A percentile compares a stretch with the other conserved stretches of the same genome.
Conservation (phyloP, 2,888 invertebrate species). For the Ferrisia virgata region DNA sequence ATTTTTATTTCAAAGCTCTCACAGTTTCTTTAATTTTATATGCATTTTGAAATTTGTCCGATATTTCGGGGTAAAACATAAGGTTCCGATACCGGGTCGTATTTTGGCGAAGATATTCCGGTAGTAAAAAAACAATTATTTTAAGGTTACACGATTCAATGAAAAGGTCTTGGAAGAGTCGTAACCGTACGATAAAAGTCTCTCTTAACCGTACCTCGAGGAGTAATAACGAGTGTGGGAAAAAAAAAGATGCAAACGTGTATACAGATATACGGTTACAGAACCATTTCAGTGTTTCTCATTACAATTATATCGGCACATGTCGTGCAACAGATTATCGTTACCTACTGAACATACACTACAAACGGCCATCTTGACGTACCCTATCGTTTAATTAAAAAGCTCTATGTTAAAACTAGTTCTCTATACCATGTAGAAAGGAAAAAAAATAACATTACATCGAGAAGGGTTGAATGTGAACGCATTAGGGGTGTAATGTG, state of each 20-base stretch:
- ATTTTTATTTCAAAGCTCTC: too few species aligned
- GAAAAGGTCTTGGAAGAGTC: neutral
- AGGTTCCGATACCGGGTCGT: too few species aligned
- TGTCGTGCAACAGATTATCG: slow-evolving; percentile 3
- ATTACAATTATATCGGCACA: neutral
- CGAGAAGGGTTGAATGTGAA: neutral
- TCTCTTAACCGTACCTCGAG: neutral
- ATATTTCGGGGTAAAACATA: too few species aligned
- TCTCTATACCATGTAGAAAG: neutral
- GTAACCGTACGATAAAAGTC: neutral
- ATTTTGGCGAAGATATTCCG: neutral
- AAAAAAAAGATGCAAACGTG: too few species aligned
- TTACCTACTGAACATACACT: neutral
- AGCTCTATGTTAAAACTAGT: neutral
- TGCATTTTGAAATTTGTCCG: too few species aligned
- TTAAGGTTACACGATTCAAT: neutral
- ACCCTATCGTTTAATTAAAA: neutral
- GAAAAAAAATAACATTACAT: neutral
- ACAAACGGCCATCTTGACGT: neutral
- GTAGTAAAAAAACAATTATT: slow-evolving; percentile 7
- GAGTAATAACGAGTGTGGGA: slow-evolving; percentile 2
- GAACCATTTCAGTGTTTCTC: neutral
- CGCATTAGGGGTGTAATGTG: too few species aligned
- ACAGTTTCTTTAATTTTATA: too few species aligned
- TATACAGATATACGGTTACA: neutral